Percentiles rank a stretch among this genome's conserved stretches.
Conservation (phyloP, 1,140 invertebrate species). For the Cotesia vestalis region DNA sequence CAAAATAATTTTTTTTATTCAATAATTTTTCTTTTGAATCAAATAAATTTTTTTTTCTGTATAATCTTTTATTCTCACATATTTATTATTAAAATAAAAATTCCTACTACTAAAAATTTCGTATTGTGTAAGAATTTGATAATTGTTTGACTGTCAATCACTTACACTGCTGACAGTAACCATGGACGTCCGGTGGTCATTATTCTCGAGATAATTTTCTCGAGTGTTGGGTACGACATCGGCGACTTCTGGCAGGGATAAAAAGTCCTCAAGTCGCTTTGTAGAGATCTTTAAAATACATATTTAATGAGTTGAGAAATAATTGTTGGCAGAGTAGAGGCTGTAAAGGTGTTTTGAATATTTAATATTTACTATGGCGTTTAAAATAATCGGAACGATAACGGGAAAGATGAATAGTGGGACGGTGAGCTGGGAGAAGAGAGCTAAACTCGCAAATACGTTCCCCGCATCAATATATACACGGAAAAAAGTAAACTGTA, state of each 20-base stretch:
- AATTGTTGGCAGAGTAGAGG: not conserved
- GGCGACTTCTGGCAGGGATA: constrained; percentile 73
- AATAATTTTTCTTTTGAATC: too few species aligned
- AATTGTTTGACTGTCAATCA: constrained; percentile 21
- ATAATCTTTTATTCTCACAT: too few species aligned
- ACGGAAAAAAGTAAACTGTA: too few species aligned
- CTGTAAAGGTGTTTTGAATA: constrained; percentile 2
- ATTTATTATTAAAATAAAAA: too few species aligned
- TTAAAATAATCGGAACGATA: constrained; percentile 80
- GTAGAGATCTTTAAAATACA: constrained; percentile 71
- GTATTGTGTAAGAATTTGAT: constrained; percentile 6
- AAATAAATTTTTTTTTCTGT: too few species aligned
- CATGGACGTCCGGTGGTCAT: constrained; percentile 13
- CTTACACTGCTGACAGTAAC: constrained; percentile 41
- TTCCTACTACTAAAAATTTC: too few species aligned
- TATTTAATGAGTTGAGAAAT: constrained; percentile 35
- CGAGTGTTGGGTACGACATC: constrained; percentile 64
- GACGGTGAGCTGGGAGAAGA: constrained; percentile 83
- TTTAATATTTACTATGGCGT: constrained; percentile 72
- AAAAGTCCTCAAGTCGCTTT: constrained; percentile 73
- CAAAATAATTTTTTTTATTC: too few species aligned
- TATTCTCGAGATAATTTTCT: constrained; percentile 6
- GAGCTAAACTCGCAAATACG: constrained; percentile 78
- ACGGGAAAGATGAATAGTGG: constrained; percentile 82
- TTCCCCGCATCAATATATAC: constrained; percentile 76